Conservation (phyloP, 2,113 vertebrate genomes). For the Atractosteus spatula region DNA sequence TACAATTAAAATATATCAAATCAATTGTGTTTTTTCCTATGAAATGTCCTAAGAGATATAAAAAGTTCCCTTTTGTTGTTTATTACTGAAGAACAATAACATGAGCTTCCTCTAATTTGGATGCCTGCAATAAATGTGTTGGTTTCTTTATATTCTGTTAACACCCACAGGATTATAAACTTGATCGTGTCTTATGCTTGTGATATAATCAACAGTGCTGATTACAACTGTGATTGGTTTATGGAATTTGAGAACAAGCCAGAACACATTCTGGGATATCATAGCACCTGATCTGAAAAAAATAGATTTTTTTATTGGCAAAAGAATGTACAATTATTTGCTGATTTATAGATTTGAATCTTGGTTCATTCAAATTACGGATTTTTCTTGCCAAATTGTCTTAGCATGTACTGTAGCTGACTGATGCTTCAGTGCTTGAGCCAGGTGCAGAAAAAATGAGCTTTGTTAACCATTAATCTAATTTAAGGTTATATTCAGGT, state of each 20-base stretch:
- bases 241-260: conserved; percentile 44
- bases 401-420: conserved; percentile 20
- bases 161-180: too few relatives aligned
- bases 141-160: not conserved
- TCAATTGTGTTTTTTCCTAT: too few relatives aligned
- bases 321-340: conserved; percentile 59
- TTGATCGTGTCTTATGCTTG: too few relatives aligned
- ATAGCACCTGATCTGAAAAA: conserved; percentile 17
- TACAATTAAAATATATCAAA: too few relatives aligned
- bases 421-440: not conserved
- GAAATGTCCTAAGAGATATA: too few relatives aligned
- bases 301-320: conserved; percentile 52
- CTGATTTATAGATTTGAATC: conserved; percentile 66
- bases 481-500: conserved; percentile 19
- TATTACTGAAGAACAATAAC: not conserved
- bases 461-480: conserved; percentile 6
- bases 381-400: conserved; percentile 38
- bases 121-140: conserved; percentile 1
- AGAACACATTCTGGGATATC: conserved; percentile 24
- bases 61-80: not conserved
- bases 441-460: conserved; percentile 14
- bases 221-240: conserved; percentile 23
- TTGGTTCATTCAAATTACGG: conserved; percentile 29
- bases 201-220: not conserved
- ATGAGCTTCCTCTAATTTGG: too few relatives aligned